A percentile compares a stretch with the other conserved stretches of the same genome.
Conservation (phyloP, 2,888 invertebrate genomes). For the Ichneumoninae sp. region DNA sequence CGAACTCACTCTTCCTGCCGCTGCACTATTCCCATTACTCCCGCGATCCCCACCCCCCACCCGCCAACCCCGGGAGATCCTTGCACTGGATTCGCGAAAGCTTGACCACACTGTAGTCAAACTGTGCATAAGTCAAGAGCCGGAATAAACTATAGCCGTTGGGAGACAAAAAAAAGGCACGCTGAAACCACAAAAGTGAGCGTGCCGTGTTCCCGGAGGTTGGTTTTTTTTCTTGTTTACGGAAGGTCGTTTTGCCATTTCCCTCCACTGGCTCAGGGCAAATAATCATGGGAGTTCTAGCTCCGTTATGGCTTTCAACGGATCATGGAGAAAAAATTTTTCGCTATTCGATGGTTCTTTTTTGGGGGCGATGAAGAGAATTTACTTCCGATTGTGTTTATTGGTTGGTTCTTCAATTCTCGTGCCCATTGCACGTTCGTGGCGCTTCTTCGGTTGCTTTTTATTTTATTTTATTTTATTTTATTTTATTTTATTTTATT, state of each 20-base stretch:
- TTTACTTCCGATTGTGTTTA: not conserved
- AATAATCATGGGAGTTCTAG: not conserved
- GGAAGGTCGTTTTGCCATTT: not conserved
- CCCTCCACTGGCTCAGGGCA: not conserved
- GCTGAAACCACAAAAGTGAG: conserved; percentile 5
- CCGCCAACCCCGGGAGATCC: conserved; percentile 7
- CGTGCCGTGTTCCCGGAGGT: not conserved
- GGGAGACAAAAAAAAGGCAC: not conserved
- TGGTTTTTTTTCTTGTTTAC: not conserved
- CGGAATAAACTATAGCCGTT: conserved; percentile 5
- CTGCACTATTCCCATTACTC: conserved; percentile 45
- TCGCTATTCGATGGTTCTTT: not conserved
- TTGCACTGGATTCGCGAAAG: conserved; percentile 18
- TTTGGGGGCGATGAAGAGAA: not conserved
- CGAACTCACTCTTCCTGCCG: conserved; percentile 65
- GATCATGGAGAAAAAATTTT: not conserved
- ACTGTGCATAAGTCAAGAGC: conserved; percentile 19
- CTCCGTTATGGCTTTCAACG: not conserved
- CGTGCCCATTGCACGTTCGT: not conserved
- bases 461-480: not conserved
- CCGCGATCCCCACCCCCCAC: not conserved
- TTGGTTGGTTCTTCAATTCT: not conserved
- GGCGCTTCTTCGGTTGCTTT: not conserved
- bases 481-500: too few relatives aligned
- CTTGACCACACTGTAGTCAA: conserved; percentile 3